Conservation (phyloP, 2,113 vertebrate species). For the Ptyas mucosa region DNA sequence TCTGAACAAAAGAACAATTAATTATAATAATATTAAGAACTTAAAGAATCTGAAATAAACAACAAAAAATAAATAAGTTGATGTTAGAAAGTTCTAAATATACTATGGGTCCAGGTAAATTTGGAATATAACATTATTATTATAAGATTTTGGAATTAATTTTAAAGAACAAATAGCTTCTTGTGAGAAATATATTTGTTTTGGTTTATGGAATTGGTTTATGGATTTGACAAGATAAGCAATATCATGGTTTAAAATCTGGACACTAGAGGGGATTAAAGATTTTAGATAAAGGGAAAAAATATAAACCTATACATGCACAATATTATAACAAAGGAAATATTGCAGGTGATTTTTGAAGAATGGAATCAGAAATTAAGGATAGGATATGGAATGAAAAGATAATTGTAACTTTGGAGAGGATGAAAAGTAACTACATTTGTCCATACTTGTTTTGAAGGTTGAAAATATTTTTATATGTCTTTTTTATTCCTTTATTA, state of each 20-base stretch:
- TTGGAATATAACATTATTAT: not conserved
- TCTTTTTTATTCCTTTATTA: not conserved
- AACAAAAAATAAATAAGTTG: not conserved
- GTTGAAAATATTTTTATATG: not conserved
- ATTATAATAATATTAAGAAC: not conserved
- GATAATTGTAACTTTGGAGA: not conserved
- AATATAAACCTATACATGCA: not conserved
- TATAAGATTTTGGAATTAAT: not conserved
- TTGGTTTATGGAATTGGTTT: not conserved
- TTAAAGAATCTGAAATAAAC: not conserved
- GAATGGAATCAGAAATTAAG: not conserved
- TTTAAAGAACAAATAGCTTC: not conserved
- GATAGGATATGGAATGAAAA: not conserved
- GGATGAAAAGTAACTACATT: not conserved
- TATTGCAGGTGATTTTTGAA: not conserved
- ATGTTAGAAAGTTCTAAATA: not conserved
- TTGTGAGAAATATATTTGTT: not conserved
- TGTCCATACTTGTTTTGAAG: not conserved
- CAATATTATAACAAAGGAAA: not conserved
- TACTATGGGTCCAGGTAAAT: not conserved
- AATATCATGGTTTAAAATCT: not conserved
- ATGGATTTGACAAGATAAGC: not conserved
- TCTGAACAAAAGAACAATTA: not conserved
- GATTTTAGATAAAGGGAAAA: not conserved
- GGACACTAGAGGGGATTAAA: not conserved